phyloP scores from a whole-genome alignment of 2,113 vertebrate genomes.

The Siniperca chuatsi region DNA sequence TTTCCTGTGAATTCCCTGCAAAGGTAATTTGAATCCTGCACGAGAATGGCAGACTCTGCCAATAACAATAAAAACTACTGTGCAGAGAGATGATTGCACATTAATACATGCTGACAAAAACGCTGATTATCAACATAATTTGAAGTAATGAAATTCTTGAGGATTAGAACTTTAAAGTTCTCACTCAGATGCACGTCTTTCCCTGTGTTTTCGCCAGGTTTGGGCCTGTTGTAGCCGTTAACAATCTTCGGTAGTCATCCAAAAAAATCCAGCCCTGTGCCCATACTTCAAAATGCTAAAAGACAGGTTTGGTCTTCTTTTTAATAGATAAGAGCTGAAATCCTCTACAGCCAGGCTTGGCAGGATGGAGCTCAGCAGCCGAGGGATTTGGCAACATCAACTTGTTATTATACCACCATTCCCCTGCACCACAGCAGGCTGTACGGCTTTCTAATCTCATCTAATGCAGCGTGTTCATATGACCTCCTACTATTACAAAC shows the following conservation, averaged over 20 bases:
- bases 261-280: background rate
- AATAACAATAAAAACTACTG: no score
- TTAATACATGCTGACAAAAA: background rate
- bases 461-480: constrained; percentile 24
- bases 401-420: background rate
- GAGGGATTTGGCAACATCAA: constrained; percentile 1
- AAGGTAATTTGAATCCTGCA: no score
- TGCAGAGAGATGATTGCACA: background rate
- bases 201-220: background rate
- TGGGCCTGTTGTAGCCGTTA: background rate
- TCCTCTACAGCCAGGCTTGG: background rate
- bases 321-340: constrained; percentile 9
- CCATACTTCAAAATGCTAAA: background rate
- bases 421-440: background rate
- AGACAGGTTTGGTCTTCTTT: constrained; percentile 2
- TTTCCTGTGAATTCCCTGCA: no score
- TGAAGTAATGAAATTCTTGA: background rate
- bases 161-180: background rate
- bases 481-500: background rate
- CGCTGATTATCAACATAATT: background rate
- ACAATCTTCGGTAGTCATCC: background rate
- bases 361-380: constrained; percentile 16
- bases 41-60: no score
- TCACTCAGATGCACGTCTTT: background rate
- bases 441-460: constrained; percentile 36